These are phyloP conservation scores for Panurus biarmicus DNA, from an alignment of 2,113 vertebrate genomes.

Conservation along the genomic window DNA sequence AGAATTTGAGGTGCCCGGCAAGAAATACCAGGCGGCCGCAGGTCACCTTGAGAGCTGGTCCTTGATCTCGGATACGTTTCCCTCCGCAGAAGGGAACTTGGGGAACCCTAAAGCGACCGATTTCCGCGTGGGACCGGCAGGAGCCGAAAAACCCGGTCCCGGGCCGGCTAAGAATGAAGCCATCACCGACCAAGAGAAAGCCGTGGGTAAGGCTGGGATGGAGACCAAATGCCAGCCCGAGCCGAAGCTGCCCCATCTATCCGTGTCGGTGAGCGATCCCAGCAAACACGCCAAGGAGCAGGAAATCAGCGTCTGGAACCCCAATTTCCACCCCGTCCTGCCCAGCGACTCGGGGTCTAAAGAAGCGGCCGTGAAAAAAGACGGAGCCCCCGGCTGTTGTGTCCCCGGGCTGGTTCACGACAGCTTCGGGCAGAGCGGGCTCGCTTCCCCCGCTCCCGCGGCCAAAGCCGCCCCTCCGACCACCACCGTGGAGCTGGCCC, in stretches of 20 bases:
- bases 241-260: not conserved
- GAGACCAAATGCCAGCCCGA: constrained; percentile 22
- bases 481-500: constrained; percentile 69
- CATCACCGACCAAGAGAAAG: constrained; percentile 61
- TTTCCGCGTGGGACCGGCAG: constrained; percentile 18
- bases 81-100: not conserved
- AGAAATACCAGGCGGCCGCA: constrained; percentile 50
- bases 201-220: constrained; percentile 36
- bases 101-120: constrained; percentile 32
- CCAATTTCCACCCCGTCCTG: constrained; percentile 58
- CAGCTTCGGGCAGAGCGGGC: constrained; percentile 15
- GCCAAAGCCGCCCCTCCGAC: constrained; percentile 30
- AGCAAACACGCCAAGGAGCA: constrained; percentile 27
- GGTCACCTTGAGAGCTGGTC: constrained; percentile 73
- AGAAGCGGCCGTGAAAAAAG: constrained; percentile 42
- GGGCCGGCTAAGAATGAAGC: constrained; percentile 44
- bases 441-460: not conserved
- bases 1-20: constrained; percentile 59
- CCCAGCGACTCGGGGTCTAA: constrained; percentile 31
- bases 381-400: constrained; percentile 66
- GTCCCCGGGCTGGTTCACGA: constrained; percentile 60
- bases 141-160: not conserved
- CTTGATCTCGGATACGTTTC: constrained; percentile 49
- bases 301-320: constrained; percentile 71
- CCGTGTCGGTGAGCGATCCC: not conserved